Evolutionary conservation across 2,113 vertebrate species (phyloP), one percentile per base, ranked within the genome.

Genomic region (Carettochelys insculpta): DNA sequence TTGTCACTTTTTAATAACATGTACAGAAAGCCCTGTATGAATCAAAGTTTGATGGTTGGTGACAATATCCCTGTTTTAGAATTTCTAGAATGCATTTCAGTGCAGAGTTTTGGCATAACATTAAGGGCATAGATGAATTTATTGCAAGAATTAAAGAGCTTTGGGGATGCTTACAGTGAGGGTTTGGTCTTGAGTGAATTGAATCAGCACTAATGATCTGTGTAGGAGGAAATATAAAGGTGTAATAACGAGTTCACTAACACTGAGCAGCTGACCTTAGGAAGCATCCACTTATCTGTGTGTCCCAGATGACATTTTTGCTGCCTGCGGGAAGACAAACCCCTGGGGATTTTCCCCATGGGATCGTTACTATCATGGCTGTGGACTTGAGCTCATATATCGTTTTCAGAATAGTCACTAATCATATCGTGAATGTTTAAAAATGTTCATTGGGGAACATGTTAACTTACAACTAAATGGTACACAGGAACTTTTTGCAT

Each of bases 31-130:
- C 5, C 6, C 11, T 31, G 31, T 5, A 1, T 48, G 8, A 41
- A 5, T 88, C 2, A 5, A 8, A 76, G 25, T 76, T 65, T 38
- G 85, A 68, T 38, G n/a, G 61, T 38, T 68, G 61, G 17, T 38
- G n/a, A 77, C 47, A 53, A 29, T 41, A 73, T 25, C 41, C 51
- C 3, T 4, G 43, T 83, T 13, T 5, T 83, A 83, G 41, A 73
- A 17, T 77, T 65, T 53, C 68, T 41, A 73, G 27, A 83, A 53
- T 0, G 0, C 41, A 29, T 54, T 80, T 73, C 54, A 4, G 2
- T 54, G 13, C 73, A 51, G 41, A 75, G 22, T 68, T 78, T 51
- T 75, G 41, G 12, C 16, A 17, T 34, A 52, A 8, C 50, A 16
- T 11, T 56, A 10, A 4, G 52, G 73, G 1, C 47, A 25, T 34